phyloP scores from a whole-genome alignment of 2,113 vertebrate genomes.

The Himantopus leucocephalus region DNA sequence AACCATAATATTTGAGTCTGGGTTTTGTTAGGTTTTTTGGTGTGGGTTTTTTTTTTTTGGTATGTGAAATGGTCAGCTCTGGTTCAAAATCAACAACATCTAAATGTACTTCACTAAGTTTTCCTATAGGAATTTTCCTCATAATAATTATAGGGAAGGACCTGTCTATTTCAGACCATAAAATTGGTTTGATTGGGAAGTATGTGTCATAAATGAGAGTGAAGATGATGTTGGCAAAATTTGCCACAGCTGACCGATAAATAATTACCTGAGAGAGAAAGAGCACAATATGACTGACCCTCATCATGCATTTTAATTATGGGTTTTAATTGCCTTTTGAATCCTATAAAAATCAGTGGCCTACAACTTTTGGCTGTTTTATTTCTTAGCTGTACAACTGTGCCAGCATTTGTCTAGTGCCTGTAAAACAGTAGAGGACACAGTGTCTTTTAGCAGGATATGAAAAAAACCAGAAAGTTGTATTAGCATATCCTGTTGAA shows the following conservation, averaged over 20 bases:
- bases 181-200: slow-evolving; percentile 19
- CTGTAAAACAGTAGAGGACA: slow-evolving; percentile 1
- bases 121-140: neutral
- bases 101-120: neutral
- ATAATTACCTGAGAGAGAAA: slow-evolving; percentile 34
- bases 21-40: accelerated
- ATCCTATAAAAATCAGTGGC: slow-evolving; percentile 38
- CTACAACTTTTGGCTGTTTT: neutral
- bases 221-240: slow-evolving; percentile 26
- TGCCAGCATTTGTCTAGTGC: neutral
- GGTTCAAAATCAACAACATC: neutral
- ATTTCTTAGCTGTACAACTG: neutral
- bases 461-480: neutral
- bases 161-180: neutral
- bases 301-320: slow-evolving; percentile 38
- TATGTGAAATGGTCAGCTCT: neutral
- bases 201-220: slow-evolving; percentile 16
- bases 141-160: neutral
- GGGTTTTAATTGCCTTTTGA: slow-evolving; percentile 33
- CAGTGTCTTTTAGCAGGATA: neutral
- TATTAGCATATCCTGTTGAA: neutral
- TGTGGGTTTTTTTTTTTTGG: neutral
- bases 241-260: slow-evolving; percentile 3
- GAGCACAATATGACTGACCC: neutral
- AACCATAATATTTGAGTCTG: neutral